These are phyloP conservation scores for Myopa testacea DNA, from an alignment of 2,888 invertebrate species.

Conservation along the genomic window DNA sequence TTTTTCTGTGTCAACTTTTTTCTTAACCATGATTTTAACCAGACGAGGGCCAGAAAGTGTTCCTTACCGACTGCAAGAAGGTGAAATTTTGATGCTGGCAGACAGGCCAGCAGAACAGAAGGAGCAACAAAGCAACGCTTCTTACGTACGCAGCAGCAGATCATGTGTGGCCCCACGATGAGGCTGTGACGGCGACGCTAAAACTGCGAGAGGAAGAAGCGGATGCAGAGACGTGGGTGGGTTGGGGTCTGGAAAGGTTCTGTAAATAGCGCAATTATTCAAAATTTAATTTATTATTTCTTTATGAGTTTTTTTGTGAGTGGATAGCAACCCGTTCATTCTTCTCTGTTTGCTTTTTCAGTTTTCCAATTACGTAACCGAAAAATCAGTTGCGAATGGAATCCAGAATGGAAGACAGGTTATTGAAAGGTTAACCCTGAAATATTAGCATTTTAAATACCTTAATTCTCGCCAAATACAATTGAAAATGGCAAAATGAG, in stretches of 20 bases:
- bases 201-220: slow-evolving; percentile 27
- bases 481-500: no score
- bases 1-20: slow-evolving; percentile 47
- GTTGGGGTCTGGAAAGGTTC: background rate
- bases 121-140: background rate
- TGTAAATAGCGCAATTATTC: slow-evolving; percentile 45
- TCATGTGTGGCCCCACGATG: slow-evolving; percentile 1
- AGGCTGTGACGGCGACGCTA: background rate
- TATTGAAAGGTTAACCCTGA: no score
- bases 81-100: background rate
- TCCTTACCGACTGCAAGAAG: background rate
- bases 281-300: slow-evolving; percentile 50
- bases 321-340: background rate
- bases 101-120: background rate
- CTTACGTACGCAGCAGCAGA: background rate
- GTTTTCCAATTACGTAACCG: background rate
- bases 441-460: background rate
- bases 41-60: background rate
- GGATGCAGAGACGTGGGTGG: background rate
- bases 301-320: slow-evolving; percentile 39
- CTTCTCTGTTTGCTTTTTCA: background rate
- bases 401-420: no score
- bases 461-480: background rate
- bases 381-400: no score
- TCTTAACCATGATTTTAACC: background rate